phyloP scores from a whole-genome alignment of 1,140 invertebrate species.

The Sinella curviseta region DNA sequence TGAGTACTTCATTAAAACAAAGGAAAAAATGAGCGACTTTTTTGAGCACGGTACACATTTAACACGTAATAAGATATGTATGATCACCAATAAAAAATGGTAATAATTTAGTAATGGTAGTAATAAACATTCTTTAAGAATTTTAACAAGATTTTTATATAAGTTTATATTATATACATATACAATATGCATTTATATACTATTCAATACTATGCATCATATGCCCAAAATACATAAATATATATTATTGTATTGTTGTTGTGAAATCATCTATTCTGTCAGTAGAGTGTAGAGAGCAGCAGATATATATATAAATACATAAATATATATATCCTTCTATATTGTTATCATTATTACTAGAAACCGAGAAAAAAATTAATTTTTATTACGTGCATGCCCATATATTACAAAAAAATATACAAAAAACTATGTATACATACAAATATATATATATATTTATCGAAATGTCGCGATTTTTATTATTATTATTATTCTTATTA shows the following conservation, averaged over 20 bases:
- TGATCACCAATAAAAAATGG: background rate
- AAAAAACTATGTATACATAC: no score
- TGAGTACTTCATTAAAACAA: background rate
- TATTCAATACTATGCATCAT: no score
- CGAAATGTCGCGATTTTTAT: no score
- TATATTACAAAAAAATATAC: no score
- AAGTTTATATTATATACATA: conserved; percentile 1
- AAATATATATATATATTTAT: no score
- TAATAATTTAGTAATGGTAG: background rate
- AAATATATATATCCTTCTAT: background rate
- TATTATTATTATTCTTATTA: no score
- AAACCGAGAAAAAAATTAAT: background rate
- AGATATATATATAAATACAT: background rate
- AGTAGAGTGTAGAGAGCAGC: no score
- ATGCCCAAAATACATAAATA: no score
- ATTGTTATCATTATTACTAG: background rate
- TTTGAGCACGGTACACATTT: conserved; percentile 16
- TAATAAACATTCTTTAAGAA: background rate
- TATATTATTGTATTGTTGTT: background rate
- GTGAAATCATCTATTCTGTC: conserved; percentile 18
- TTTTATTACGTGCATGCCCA: conserved; percentile 14
- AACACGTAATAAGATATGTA: background rate
- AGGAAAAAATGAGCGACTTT: background rate
- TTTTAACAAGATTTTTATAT: conserved; percentile 8
- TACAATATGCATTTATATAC: background rate